Conservation (phyloP, 2,888 invertebrate genomes). For the Mythimna impura region DNA sequence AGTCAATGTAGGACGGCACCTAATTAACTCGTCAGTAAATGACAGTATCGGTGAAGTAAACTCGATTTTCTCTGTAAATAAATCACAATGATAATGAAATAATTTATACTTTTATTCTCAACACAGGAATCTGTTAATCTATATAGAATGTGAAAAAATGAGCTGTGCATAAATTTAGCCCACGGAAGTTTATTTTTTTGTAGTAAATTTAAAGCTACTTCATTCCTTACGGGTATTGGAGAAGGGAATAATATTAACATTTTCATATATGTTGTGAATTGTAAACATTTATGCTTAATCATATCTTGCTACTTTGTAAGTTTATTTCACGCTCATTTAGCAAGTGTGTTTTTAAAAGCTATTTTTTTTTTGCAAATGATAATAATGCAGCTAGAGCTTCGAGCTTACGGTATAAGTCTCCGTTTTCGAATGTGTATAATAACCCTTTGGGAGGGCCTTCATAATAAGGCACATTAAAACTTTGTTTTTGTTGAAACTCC, state of each 20-base stretch:
- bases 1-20: not conserved
- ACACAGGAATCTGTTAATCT: constrained; percentile 69
- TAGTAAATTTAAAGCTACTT: constrained; percentile 10
- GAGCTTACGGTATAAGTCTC: no score
- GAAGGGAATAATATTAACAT: not conserved
- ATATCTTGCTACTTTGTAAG: no score
- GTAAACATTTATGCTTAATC: not conserved
- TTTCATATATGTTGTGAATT: no score
- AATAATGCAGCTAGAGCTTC: no score
- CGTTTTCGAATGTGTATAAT: constrained; percentile 41
- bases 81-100: not conserved
- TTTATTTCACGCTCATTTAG: constrained; percentile 3
- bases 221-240: not conserved
- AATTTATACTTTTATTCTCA: constrained; percentile 28
- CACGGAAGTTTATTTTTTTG: constrained; percentile 26
- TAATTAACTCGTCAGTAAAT: constrained; percentile 4
- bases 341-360: not conserved
- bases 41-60: constrained; percentile 13
- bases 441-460: constrained; percentile 69
- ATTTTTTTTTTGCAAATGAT: no score
- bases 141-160: constrained; percentile 49
- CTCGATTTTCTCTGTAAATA: constrained; percentile 2
- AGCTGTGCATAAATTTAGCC: constrained; percentile 29
- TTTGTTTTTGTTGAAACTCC: not conserved
- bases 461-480: constrained; percentile 67